A percentile compares a stretch with the other conserved stretches of the same genome.
Evolutionary conservation across 1,140 invertebrate species (phyloP).

Genomic region (Trachymyrmex septentrionalis): DNA sequence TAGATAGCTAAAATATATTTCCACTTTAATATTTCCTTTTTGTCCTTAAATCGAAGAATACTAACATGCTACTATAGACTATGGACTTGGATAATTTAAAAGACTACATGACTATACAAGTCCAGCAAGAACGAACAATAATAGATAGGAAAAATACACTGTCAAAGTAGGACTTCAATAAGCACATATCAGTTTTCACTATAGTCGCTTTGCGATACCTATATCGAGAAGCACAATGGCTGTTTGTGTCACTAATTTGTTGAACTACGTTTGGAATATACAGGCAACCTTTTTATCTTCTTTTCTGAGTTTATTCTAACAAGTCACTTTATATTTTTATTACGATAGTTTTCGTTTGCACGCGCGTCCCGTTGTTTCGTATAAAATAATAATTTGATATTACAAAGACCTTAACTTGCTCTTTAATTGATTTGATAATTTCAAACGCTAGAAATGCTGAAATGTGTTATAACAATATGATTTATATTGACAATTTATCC

Average conservation of each 20-base stretch:
- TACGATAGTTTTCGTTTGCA: not conserved
- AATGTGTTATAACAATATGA: not conserved
- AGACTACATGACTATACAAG: not conserved
- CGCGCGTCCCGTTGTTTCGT: too few species aligned
- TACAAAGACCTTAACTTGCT: not conserved
- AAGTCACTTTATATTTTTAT: not conserved
- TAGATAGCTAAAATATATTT: not conserved
- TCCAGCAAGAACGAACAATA: not conserved
- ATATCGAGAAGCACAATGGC: constrained; percentile 31
- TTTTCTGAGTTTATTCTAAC: not conserved
- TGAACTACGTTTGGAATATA: not conserved
- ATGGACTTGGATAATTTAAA: constrained; percentile 13
- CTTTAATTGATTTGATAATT: not conserved
- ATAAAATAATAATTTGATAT: not conserved
- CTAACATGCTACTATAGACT: not conserved
- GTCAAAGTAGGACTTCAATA: not conserved
- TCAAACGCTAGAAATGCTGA: not conserved
- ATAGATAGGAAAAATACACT: constrained; percentile 1
- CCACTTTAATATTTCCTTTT: not conserved
- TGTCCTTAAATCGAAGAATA: not conserved
- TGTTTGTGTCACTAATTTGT: constrained; percentile 30
- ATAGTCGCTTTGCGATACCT: not conserved
- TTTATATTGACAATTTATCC: not conserved
- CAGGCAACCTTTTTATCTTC: not conserved
- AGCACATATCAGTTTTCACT: not conserved